These are phyloP conservation scores for Lamellibrachia luymesi DNA, from an alignment of 1,140 invertebrate species.

Conservation along the genomic window DNA sequence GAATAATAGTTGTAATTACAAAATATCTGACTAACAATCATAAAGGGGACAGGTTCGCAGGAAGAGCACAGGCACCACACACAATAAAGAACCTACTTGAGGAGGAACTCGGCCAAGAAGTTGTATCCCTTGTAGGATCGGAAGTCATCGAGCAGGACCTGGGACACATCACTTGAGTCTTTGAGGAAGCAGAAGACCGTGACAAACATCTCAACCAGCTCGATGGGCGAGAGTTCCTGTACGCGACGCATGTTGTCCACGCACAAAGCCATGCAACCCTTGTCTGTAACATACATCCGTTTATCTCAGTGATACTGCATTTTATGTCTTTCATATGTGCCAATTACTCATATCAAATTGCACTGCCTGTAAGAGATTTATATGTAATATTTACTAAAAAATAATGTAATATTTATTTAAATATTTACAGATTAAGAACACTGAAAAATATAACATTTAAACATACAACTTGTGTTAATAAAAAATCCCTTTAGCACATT, in stretches of 20 bases:
- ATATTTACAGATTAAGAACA: too few relatives aligned
- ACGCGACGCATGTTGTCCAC: constrained; percentile 93
- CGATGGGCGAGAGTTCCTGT: constrained; percentile 87
- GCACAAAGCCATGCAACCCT: constrained; percentile 90
- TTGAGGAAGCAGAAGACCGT: constrained; percentile 97
- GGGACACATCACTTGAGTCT: constrained; percentile 95
- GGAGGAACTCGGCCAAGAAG: constrained; percentile 89
- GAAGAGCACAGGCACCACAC: background rate
- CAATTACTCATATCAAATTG: too few relatives aligned
- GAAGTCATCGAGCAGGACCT: constrained; percentile 93
- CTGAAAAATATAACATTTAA: too few relatives aligned
- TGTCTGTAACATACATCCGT: constrained; percentile 68
- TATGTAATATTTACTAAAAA: too few relatives aligned
- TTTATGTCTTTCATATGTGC: too few relatives aligned
- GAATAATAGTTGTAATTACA: background rate
- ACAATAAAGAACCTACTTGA: constrained; percentile 71
- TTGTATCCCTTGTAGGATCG: constrained; percentile 89
- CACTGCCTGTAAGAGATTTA: too few relatives aligned
- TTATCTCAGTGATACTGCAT: background rate
- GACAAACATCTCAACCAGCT: constrained; percentile 97
- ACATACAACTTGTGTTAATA: too few relatives aligned
- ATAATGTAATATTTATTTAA: too few relatives aligned
- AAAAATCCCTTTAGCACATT: too few relatives aligned
- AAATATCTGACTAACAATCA: background rate
- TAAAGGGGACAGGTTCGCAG: too few relatives aligned